Conservation (phyloP, 2,113 vertebrate species). For the Pelecanoides urinatrix region DNA sequence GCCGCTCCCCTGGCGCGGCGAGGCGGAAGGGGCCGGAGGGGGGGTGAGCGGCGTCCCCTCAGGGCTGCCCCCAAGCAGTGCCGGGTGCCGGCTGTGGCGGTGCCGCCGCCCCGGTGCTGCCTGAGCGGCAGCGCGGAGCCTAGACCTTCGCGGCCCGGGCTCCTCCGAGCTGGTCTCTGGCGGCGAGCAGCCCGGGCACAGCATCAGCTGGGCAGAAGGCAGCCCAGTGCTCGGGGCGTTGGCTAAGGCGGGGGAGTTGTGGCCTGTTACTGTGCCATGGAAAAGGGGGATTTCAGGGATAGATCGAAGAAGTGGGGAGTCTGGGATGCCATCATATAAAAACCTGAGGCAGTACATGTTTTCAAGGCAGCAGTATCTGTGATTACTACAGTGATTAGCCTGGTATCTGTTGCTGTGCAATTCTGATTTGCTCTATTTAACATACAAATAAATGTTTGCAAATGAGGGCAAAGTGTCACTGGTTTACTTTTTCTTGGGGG, state of each 20-base stretch:
- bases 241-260: not conserved
- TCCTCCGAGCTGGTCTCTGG: not conserved
- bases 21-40: not conserved
- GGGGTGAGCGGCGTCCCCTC: not conserved
- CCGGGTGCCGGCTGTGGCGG: not conserved
- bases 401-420: not conserved
- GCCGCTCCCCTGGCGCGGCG: not conserved
- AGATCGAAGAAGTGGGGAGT: fast-evolving
- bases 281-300: not conserved
- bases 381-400: fast-evolving
- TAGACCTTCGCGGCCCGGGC: not conserved
- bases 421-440: not conserved
- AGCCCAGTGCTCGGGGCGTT: not conserved
- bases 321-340: fast-evolving
- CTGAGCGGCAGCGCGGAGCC: not conserved
- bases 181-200: not conserved
- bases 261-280: not conserved
- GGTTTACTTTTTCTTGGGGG: not conserved
- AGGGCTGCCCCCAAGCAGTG: not conserved
- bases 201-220: not conserved
- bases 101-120: not conserved
- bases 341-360: not conserved
- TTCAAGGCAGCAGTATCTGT: not conserved
- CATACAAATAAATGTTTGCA: not conserved
- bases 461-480: not conserved